Evolutionary conservation across 2,113 vertebrate species (phyloP).

Genomic region (Perccottus glenii): DNA sequence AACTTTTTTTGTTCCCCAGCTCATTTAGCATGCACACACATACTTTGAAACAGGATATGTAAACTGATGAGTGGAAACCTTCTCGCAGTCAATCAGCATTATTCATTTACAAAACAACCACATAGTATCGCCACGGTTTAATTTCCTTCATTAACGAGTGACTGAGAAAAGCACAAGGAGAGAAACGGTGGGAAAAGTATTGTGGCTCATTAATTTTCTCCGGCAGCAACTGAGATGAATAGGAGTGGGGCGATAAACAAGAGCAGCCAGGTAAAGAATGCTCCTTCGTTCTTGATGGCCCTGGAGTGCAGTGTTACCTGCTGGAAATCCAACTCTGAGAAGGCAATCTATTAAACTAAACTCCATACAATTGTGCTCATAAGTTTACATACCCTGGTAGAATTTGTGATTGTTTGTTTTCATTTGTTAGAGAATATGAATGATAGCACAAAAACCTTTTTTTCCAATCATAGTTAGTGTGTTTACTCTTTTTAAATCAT

Average conservation of each 20-base stretch:
- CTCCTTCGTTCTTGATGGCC: slow-evolving; percentile 11
- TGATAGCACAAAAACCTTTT: too few species aligned
- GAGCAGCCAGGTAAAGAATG: slow-evolving; percentile 7
- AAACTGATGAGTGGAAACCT: neutral
- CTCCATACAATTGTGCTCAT: too few species aligned
- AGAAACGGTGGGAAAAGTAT: slow-evolving; percentile 9
- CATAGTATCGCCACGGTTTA: neutral
- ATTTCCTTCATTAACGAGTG: slow-evolving; percentile 8
- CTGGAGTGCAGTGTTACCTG: slow-evolving; percentile 1
- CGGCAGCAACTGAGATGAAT: slow-evolving; percentile 5
- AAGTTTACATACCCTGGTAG: too few species aligned
- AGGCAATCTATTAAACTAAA: neutral
- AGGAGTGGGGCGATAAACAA: slow-evolving; percentile 9
- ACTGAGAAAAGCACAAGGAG: slow-evolving; percentile 14
- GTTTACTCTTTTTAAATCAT: too few species aligned
- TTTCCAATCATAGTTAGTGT: too few species aligned
- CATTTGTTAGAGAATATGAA: too few species aligned
- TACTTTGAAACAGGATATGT: neutral
- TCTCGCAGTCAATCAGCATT: neutral
- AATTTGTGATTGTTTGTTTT: too few species aligned
- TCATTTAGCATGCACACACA: neutral
- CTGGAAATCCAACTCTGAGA: slow-evolving; percentile 3
- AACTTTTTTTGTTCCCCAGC: neutral
- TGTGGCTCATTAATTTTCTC: slow-evolving; percentile 12
- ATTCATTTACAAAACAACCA: slow-evolving; percentile 1